Evolutionary conservation across 2,888 invertebrate species (phyloP), one percentile per base, ranked within the genome.

Genomic region (Galeruca laticollis): DNA sequence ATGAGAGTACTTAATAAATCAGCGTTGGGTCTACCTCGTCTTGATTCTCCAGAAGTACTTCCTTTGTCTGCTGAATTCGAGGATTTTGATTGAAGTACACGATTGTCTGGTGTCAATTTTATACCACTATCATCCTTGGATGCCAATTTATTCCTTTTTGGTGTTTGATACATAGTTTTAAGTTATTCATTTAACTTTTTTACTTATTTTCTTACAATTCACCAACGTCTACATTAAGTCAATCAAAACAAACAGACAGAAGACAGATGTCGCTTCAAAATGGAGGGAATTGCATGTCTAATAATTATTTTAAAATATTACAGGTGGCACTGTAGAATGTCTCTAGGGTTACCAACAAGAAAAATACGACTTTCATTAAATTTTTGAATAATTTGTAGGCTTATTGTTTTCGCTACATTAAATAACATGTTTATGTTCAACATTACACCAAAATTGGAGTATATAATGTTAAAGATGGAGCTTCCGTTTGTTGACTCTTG

Each of bases 21-120:
- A 59, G 92, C 91, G 79, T 92, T 87, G 15, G 93, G 93, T 76
- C 93, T 85, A 15, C 93, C 93, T 75, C 92, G 86, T 74, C 89
- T 85, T 76, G 88, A 82, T 81, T 87, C 86, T 64, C 82, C 81
- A 40, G 84, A 84, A 77, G 78, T 78, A 75, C 78, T 74, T 75
- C 78, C 80, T 81, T 80, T 82, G 81, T 82, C 81, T 73, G 68
- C 70, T 54, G 76, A 73, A 78, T 82, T 82, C 59, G 77, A 71
- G 60, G 77, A 77, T 75, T 79, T 79, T 47, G 79, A 71, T 69
- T 79, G 78, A 69, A 82, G 78, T 68, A 80, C 70, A 61, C 78
- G 61, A 76, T 76, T 79, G 64, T 76, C 79, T 51, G 82, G 82
- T 31, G 82, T 82, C 73, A 80, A 76, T 70, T 78, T 73, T 60